Conservation (phyloP, 2,888 invertebrate genomes). For the Parnassius apollo region DNA sequence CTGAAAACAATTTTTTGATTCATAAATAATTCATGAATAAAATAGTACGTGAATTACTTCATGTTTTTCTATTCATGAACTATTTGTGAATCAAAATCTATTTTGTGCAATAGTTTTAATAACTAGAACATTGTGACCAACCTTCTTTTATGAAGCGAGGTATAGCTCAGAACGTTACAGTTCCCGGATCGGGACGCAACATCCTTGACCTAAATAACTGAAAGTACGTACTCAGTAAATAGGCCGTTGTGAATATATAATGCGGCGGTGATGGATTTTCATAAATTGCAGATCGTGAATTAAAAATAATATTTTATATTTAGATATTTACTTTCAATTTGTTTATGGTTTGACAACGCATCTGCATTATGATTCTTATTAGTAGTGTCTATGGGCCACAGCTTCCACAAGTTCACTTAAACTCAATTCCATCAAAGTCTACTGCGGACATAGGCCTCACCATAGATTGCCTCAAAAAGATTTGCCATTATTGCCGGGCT, state of each 20-base stretch:
- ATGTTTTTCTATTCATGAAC: too few relatives aligned
- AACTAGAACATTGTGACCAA: background rate
- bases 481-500: too few relatives aligned
- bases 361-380: too few relatives aligned
- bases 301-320: background rate
- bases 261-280: background rate
- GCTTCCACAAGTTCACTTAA: background rate
- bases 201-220: slow-evolving; percentile 19
- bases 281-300: background rate
- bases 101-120: too few relatives aligned
- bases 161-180: slow-evolving; percentile 1
- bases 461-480: background rate
- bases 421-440: background rate
- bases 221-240: slow-evolving; percentile 10
- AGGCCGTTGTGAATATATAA: slow-evolving; percentile 13
- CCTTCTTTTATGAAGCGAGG: background rate
- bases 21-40: too few relatives aligned
- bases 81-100: too few relatives aligned
- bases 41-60: too few relatives aligned
- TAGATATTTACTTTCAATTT: too few relatives aligned
- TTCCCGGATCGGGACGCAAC: slow-evolving; percentile 3
- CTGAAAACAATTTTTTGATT: too few relatives aligned
- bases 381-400: background rate
- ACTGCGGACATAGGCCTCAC: background rate
- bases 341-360: too few relatives aligned